Conservation (phyloP, 2,888 invertebrate genomes). For the Trachelus tabidus region DNA sequence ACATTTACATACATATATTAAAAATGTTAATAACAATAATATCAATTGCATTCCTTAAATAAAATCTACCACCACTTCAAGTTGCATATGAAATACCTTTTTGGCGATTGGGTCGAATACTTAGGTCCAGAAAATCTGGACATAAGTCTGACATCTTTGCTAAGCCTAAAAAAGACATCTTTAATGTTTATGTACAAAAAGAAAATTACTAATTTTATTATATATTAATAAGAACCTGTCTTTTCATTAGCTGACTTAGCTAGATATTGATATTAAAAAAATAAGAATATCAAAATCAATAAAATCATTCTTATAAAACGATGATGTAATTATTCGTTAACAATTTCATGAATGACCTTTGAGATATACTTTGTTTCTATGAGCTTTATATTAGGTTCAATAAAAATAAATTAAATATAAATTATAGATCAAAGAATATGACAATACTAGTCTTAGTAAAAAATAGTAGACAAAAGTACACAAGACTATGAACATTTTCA, state of each 20-base stretch:
- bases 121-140: constrained; percentile 51
- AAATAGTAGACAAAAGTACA: background rate
- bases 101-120: constrained; percentile 53
- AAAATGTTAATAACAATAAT: background rate
- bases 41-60: background rate
- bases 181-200: background rate
- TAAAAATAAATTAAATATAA: background rate
- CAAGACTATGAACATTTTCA: background rate
- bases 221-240: background rate
- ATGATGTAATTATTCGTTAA: background rate
- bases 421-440: background rate
- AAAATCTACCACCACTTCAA: constrained; percentile 1
- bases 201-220: background rate
- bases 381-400: background rate
- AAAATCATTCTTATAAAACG: background rate
- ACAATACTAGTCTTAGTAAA: background rate
- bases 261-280: too few species aligned
- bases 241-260: background rate
- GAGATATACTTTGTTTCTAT: constrained; percentile 6
- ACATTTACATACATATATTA: background rate
- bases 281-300: background rate
- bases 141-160: constrained; percentile 49
- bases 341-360: background rate
- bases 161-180: constrained; percentile 39
- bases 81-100: constrained; percentile 44